phyloP scores from a whole-genome alignment of 2,888 invertebrate genomes.

The Microdon myrmicae region DNA sequence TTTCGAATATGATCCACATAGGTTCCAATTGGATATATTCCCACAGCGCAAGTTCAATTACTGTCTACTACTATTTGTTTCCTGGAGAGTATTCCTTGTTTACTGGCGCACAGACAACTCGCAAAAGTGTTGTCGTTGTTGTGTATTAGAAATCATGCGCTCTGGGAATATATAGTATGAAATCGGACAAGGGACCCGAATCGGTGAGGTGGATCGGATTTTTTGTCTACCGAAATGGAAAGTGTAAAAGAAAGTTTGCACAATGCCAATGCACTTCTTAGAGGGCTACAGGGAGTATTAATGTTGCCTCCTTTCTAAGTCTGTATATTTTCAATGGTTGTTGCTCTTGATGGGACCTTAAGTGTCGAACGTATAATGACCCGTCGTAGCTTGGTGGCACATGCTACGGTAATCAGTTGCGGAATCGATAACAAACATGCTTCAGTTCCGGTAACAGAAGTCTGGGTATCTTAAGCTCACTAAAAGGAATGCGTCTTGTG shows the following conservation, averaged over 20 bases:
- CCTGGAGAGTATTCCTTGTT: background rate
- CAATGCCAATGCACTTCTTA: slow-evolving; percentile 19
- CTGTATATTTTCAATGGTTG: too few species aligned
- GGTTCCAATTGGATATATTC: slow-evolving; percentile 1
- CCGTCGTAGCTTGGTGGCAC: too few species aligned
- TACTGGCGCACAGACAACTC: background rate
- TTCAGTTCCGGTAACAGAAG: too few species aligned
- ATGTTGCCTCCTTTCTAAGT: slow-evolving; percentile 6
- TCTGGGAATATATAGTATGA: background rate
- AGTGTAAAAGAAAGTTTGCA: slow-evolving; percentile 27
- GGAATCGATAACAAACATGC: too few species aligned
- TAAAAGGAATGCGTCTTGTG: too few species aligned
- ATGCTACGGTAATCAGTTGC: slow-evolving; percentile 18
- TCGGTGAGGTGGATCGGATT: slow-evolving; percentile 2
- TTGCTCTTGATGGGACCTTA: too few species aligned
- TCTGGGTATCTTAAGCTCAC: too few species aligned
- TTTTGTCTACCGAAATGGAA: slow-evolving; percentile 28
- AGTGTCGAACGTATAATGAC: too few species aligned
- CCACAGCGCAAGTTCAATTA: slow-evolving; percentile 26
- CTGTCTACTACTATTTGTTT: background rate
- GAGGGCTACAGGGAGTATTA: too few species aligned
- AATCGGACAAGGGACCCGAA: slow-evolving; percentile 9
- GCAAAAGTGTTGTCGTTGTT: slow-evolving; percentile 15
- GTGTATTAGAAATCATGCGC: slow-evolving; percentile 24
- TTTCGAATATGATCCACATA: slow-evolving; percentile 12